Evolutionary conservation across 2,888 invertebrate species (phyloP), one percentile per base, ranked within the genome.

Genomic region (Hypomecis atomaria): DNA sequence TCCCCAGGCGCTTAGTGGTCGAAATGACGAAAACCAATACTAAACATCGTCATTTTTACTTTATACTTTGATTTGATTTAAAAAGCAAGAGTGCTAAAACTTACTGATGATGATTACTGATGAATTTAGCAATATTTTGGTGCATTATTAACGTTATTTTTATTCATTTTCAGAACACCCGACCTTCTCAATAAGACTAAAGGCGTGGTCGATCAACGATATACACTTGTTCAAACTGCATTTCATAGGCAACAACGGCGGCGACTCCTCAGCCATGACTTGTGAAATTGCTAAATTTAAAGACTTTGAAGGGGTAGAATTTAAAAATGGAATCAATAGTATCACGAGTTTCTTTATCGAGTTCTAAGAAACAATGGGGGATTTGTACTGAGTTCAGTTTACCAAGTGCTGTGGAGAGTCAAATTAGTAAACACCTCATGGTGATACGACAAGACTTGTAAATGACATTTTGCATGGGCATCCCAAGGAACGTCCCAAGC

Each of bases 271-370:
- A 1, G 6, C 10, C 7, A n/a, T 54, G 10, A 42, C 38, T n/a
- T 68, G 68, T 23, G 1, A 45, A 38, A 7, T 40, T 49, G 71
- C 8, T 42, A 62, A 4, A 58, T 71, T 76, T 13, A 38, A 71
- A 6, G 65, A 74, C 50, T 69, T 75, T 45, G 59, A 59, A 10
- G 43, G 50, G 6, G 74, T 80, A 7, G 58, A 71, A 4, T 70
- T 80, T 7, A 70, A 67, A 57, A 60, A 72, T 53, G 78, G 79
- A 5, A 70, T 77, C n/a, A 38, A 64, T 11, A 58, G 9, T 4
- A 54, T 78, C 0, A 42, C 71, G 33, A 74, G 62, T 55, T 42
- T 80, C 52, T 6, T 55, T 5, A 78, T 79, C 48, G 54, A 70
- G 6, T 77, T 73, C 61, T 7, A 8, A 11, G n/a, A 5, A 8